Base-by-base conservation (phyloP, 1,140 invertebrate species). In the Drosophila persimilis region DNA sequence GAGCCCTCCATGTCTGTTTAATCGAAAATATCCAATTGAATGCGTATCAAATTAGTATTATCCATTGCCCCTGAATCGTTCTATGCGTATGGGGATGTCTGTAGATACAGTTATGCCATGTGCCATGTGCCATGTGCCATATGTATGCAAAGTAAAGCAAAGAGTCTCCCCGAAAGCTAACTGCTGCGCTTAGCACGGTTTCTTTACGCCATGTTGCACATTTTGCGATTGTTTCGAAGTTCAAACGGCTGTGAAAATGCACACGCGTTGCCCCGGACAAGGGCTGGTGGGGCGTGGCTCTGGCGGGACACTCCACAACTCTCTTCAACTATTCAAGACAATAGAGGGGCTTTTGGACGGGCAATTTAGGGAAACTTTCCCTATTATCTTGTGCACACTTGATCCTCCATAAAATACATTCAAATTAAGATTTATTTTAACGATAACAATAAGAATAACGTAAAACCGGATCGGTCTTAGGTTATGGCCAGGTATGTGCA, bases 161-260 rank as follows among this genome's bases (percentile, higher is more conserved):
- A 84, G 62, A 60, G 70, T 63, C 55, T 53, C 74, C 45, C 60
- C 56, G 46, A 54, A 63, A 69, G 69, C 64, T 64, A 86, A 77
- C 73, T 86, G 81, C 78, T 75, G 52, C 77, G 78, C 81, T 76
- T 88, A 88, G 83, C 79, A 77, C 73, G 83, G 72, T 76, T 88
- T 75, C 74, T 75, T 78, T 69, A 76, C 74, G 74, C 65, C 63
- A 60, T 86, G 83, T 75, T 86, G 83, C 83, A 88, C 81, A 88
- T 88, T 77, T 75, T 71, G 83, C 64, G 57, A 85, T 70, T 86
- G 83, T 78, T 83, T 74, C 74, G 65, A 83, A 86, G 78, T 88
- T 86, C 83, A 86, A 86, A 88, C 75, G 75, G 72, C 83, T 86
- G 83, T 86, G 83, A 88, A 86, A 86, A 86, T 83, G 81, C 73